These are phyloP conservation scores for Antennarius maculatus DNA, from an alignment of 2,797 vertebrate genomes.

Conservation along the genomic window DNA sequence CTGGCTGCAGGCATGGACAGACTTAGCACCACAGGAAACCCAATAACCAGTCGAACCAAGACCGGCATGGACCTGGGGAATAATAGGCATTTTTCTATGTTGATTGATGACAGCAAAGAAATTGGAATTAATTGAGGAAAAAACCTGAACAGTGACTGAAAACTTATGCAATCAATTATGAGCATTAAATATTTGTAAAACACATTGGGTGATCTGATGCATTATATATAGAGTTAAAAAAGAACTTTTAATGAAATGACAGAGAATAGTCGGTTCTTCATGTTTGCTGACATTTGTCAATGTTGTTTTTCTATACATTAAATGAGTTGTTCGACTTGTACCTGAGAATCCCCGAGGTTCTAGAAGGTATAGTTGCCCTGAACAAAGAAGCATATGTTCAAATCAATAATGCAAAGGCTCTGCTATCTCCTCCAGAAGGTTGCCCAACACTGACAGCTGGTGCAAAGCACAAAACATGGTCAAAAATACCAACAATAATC, in stretches of 20 bases:
- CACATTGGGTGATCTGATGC: conserved; percentile 69
- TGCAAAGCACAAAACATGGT: conserved; percentile 68
- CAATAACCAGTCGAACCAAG: conserved; percentile 88
- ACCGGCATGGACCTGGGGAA: conserved; percentile 85
- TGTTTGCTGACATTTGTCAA: conserved; percentile 48
- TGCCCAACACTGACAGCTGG: conserved; percentile 57
- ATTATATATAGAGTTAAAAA: conserved; percentile 67
- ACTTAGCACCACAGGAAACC: conserved; percentile 83
- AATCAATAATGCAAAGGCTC: conserved; percentile 63
- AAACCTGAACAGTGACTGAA: conserved; percentile 47
- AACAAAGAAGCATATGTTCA: conserved; percentile 52
- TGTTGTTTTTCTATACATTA: conserved; percentile 42
- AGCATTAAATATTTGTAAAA: conserved; percentile 74
- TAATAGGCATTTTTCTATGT: conserved; percentile 92
- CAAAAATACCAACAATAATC: conserved; percentile 29
- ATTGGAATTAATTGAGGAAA: conserved; percentile 94
- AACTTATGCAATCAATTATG: conserved; percentile 76
- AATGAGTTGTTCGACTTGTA: conserved; percentile 51
- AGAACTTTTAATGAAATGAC: conserved; percentile 66
- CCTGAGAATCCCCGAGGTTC: conserved; percentile 49
- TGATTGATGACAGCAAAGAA: conserved; percentile 97
- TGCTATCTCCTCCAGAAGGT: conserved; percentile 55
- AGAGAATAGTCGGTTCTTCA: conserved; percentile 54
- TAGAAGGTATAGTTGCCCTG: conserved; percentile 39
- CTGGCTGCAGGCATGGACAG: conserved; percentile 88